Percentiles rank a stretch among this genome's conserved stretches.
Evolutionary conservation across 2,888 invertebrate species (phyloP).

Genomic region (Nephrotoma flavescens): DNA sequence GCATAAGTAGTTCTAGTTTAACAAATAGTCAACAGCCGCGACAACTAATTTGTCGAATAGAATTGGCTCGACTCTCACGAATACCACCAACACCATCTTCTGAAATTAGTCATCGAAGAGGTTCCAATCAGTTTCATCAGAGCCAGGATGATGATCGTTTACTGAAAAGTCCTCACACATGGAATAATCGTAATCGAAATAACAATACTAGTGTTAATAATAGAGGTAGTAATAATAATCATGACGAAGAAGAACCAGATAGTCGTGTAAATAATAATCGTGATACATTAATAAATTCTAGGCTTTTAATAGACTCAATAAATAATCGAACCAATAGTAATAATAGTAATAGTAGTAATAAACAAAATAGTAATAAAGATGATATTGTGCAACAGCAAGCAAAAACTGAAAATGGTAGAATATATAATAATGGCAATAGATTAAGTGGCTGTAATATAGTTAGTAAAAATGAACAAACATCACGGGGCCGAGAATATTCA

Average conservation of each 20-base stretch:
- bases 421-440: not conserved
- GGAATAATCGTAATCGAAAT: conserved; percentile 2
- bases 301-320: not conserved
- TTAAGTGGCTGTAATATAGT: not conserved
- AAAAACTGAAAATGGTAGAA: not conserved
- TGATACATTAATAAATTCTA: not conserved
- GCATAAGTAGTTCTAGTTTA: not conserved
- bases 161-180: not conserved
- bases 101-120: not conserved
- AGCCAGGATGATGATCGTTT: not conserved
- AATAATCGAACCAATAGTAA: not conserved
- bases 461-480: not conserved
- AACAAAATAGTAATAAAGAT: not conserved
- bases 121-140: not conserved
- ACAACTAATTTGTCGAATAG: conserved; percentile 6
- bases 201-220: not conserved
- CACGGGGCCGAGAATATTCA: not conserved
- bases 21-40: not conserved
- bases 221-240: not conserved
- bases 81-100: conserved; percentile 4
- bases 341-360: not conserved
- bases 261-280: conserved; percentile 1
- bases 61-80: conserved; percentile 2
- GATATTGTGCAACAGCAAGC: not conserved
- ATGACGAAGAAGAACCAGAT: not conserved